Percentiles rank a stretch among this genome's conserved stretches.
Evolutionary conservation across 2,797 vertebrate species (phyloP).

Genomic region (Oceanodroma leucorhoa): DNA sequence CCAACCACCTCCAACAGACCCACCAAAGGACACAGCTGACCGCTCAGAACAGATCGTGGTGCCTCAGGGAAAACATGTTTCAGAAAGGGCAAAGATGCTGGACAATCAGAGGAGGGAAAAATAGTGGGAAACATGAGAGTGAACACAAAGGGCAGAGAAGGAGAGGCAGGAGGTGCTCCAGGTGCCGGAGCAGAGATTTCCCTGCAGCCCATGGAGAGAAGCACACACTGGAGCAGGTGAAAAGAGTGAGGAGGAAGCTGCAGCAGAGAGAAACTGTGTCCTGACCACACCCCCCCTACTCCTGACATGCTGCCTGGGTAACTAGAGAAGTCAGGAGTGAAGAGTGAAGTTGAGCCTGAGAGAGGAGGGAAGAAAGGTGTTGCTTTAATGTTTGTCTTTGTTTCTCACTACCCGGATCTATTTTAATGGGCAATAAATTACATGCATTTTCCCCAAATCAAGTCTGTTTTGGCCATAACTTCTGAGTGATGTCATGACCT

Average conservation of each 20-base stretch:
- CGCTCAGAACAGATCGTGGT: rapidly evolving
- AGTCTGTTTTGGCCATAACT: neutral
- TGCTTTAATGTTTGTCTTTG: neutral
- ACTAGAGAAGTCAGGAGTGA: neutral
- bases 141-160: neutral
- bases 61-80: rapidly evolving
- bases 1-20: neutral
- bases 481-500: neutral
- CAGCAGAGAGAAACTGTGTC: neutral
- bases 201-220: neutral
- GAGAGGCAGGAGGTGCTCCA: neutral
- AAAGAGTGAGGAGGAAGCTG: neutral
- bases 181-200: neutral
- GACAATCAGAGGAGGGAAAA: rapidly evolving
- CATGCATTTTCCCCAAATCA: neutral
- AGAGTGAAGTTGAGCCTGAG: neutral
- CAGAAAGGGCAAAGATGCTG: neutral
- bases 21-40: rapidly evolving
- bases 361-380: neutral
- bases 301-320: rapidly evolving
- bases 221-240: rapidly evolving
- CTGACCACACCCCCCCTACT: rapidly evolving
- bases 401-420: neutral
- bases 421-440: neutral
- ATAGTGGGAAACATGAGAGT: neutral